These are phyloP conservation scores for Pterocles burchelli DNA, from an alignment of 2,113 vertebrate genomes.

Conservation along the genomic window DNA sequence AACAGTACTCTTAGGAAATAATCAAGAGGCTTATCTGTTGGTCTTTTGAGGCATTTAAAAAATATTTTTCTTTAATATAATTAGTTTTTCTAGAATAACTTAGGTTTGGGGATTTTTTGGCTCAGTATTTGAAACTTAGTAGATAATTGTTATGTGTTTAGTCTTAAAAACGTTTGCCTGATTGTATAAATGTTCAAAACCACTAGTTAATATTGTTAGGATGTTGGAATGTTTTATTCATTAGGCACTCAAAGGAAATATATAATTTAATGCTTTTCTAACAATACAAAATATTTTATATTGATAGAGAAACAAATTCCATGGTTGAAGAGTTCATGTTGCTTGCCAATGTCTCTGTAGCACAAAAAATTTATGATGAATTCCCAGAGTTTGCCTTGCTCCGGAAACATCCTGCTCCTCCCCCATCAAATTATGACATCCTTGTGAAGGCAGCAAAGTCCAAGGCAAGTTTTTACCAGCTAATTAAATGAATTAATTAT, in stretches of 20 bases:
- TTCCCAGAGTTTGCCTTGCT: constrained; percentile 94
- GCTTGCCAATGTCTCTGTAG: constrained; percentile 96
- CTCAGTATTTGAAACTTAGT: not conserved
- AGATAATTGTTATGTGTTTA: not conserved
- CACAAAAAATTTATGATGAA: constrained; percentile 95
- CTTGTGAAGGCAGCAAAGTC: constrained; percentile 91
- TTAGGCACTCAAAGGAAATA: not conserved
- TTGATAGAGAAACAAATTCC: constrained; percentile 94
- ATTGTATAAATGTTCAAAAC: not conserved
- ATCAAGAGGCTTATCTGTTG: not conserved
- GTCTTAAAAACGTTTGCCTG: not conserved
- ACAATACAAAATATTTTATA: not conserved
- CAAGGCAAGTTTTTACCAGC: constrained; percentile 73
- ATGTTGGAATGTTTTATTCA: not conserved
- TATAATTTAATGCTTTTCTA: not conserved
- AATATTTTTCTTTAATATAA: not conserved
- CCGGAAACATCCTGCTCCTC: constrained; percentile 94
- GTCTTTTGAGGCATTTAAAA: not conserved
- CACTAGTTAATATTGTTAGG: not conserved
- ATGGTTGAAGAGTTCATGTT: constrained; percentile 99
- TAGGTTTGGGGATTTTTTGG: not conserved
- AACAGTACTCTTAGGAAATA: not conserved
- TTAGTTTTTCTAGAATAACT: not conserved
- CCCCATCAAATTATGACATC: constrained; percentile 95
- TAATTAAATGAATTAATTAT: not conserved